Evolutionary conservation across 2,888 invertebrate species (phyloP), one percentile per base, ranked within the genome.

Genomic region (Pocota personata): DNA sequence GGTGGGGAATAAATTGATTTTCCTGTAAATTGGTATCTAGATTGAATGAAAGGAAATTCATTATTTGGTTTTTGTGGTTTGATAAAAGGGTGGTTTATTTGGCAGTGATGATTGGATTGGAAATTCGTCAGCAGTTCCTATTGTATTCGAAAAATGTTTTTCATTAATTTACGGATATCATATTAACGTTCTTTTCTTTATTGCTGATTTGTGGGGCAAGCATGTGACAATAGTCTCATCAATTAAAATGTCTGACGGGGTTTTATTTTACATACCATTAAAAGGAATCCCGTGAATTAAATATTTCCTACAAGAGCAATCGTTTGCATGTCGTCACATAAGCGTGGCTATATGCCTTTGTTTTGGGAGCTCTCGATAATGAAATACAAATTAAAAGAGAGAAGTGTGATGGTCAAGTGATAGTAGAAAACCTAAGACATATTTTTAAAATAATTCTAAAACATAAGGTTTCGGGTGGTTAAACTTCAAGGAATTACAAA

Each of bases 101-200:
- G 4, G 4, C 2, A 24, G 24, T 3, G 4, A 24, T 19, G 2
- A 12, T 27, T 27, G 46, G 60, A 60, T 62, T 50, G 52, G 14
- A 27, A 58, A 73, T 43, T 62, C 30, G 48, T 62, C 50, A 50
- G 60, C 46, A 62, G 14, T 32, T 40, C 12, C 30, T 52, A 43
- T 50, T 52, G 40, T 64, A 19, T 16, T 24, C 10, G n/a, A 50
- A 50, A 5, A n/a, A 27, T 19, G 19, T 43, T 43, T 32, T 1
- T n/a, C 58, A 72, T 64, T 64, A 75, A 64, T 75, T n/a, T 40
- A 75, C 55, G 7, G n/a, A n/a, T 7, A 43, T 58, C 14, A n/a
- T 37, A 32, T 40, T 64, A 19, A n/a, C 30, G 10, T 19, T 64
- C 24, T 12, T n/a, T 60, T n/a, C 16, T 57, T 6, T 16, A 19